Base-by-base conservation (phyloP, 2,888 invertebrate species). In the Lathronympha strigana region DNA sequence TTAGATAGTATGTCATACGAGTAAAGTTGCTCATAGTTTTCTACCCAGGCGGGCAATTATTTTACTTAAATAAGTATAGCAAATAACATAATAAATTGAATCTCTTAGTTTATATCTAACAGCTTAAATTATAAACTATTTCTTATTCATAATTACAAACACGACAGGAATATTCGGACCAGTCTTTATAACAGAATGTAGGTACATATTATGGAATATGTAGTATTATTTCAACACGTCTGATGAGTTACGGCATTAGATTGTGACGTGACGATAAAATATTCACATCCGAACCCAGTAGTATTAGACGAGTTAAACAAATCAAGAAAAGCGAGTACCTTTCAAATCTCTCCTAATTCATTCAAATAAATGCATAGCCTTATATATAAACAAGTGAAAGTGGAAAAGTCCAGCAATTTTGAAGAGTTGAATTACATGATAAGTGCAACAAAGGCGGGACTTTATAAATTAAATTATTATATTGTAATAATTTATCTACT, bases 401-500 rank as follows among this genome's bases (percentile, higher is more conserved):
- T 47, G 21, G 6, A 31, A 31, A 53, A 19, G n/a, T 9, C 13
- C 28, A 25, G 17, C 1, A 13, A 28, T 17, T 31, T 31, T 13
- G 8, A 23, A 9, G n/a, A 23, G n/a, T n/a, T n/a, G 15, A 54
- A 11, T n/a, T 38, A 23, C 5, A 67, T 71, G 64, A 69, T 51
- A 69, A 17, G 53, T 49, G 63, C 63, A 66, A 63, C 51, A 68
- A 68, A 69, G 63, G 69, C 61, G 63, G 70, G 67, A 67, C 38
- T 69, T 57, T 57, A 36, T 66, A 51, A 66, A 62, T 64, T 57
- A 68, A 58, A 64, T 63, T 60, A 67, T 67, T 68, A 72, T 57
- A 67, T 67, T 51, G 23, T 43, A 67, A 69, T 69, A 71, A 71
- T 67, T 62, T 68, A 61, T 69, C 68, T 69, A 69, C 67, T 63